Conservation (phyloP, 2,113 vertebrate genomes). For the Leucopsar rothschildi region DNA sequence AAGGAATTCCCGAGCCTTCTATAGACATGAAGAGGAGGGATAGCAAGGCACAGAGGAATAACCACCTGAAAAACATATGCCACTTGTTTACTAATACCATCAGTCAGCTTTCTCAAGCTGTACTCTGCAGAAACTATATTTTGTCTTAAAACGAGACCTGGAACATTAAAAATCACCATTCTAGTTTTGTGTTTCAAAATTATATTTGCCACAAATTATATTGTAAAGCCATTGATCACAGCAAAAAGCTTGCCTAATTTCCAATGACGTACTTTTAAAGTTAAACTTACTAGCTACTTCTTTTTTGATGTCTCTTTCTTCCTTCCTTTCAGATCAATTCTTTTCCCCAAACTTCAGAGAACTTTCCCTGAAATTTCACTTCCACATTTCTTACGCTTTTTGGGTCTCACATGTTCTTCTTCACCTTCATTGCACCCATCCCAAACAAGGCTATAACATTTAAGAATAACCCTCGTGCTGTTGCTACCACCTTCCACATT, state of each 20-base stretch:
- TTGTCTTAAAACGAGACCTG: not conserved
- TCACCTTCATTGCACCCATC: not conserved
- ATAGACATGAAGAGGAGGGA: not conserved
- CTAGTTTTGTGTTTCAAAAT: not conserved
- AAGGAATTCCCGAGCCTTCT: not conserved
- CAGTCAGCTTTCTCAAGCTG: not conserved
- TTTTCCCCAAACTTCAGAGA: not conserved
- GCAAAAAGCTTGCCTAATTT: not conserved
- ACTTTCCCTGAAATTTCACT: not conserved
- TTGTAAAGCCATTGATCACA: not conserved
- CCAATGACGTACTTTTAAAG: not conserved
- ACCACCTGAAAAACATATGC: not conserved
- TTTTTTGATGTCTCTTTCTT: not conserved
- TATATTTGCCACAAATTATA: not conserved
- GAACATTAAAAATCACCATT: not conserved
- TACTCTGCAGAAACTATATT: not conserved
- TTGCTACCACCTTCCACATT: not conserved
- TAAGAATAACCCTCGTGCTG: not conserved
- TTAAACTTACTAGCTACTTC: not conserved
- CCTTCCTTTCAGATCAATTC: not conserved
- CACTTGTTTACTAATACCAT: not conserved
- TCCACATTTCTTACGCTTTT: not conserved
- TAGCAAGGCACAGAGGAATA: not conserved
- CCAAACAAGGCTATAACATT: not conserved
- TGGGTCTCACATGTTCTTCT: rapidly evolving